Evolutionary conservation across 1,140 invertebrate genomes (phyloP).

Genomic region (Muscidifurax raptorellus): DNA sequence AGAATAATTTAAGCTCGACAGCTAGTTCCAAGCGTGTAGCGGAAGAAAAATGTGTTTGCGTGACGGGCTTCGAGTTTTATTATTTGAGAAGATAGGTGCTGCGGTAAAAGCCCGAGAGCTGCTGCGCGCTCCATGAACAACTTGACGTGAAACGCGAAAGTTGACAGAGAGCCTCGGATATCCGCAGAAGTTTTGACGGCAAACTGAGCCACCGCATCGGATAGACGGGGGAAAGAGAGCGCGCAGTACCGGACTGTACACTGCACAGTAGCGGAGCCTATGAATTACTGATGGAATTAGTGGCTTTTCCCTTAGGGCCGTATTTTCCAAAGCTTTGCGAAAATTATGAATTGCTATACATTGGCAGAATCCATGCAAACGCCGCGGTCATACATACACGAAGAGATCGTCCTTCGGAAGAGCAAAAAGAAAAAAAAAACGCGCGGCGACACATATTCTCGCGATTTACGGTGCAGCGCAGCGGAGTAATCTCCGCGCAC

Average conservation of each 20-base stretch:
- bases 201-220: too few relatives aligned
- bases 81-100: constrained; percentile 12
- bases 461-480: not conserved
- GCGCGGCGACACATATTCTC: not conserved
- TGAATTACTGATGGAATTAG: constrained; percentile 49
- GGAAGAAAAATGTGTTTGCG: too few relatives aligned
- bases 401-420: not conserved
- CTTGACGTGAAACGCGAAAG: constrained; percentile 36
- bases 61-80: not conserved
- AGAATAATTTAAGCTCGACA: not conserved
- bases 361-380: too few relatives aligned
- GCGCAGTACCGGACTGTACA: not conserved
- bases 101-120: not conserved
- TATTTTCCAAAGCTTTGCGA: not conserved
- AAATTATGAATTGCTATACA: not conserved
- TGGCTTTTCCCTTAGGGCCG: constrained; percentile 41
- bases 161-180: constrained; percentile 22
- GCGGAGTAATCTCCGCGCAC: not conserved
- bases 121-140: not conserved
- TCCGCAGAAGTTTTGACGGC: constrained; percentile 38
- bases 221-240: not conserved
- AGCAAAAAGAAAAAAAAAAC: not conserved
- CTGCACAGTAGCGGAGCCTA: not conserved
- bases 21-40: too few relatives aligned
- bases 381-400: not conserved